Base-by-base conservation (phyloP, 2,888 invertebrate genomes). In the Dynastes maya region DNA sequence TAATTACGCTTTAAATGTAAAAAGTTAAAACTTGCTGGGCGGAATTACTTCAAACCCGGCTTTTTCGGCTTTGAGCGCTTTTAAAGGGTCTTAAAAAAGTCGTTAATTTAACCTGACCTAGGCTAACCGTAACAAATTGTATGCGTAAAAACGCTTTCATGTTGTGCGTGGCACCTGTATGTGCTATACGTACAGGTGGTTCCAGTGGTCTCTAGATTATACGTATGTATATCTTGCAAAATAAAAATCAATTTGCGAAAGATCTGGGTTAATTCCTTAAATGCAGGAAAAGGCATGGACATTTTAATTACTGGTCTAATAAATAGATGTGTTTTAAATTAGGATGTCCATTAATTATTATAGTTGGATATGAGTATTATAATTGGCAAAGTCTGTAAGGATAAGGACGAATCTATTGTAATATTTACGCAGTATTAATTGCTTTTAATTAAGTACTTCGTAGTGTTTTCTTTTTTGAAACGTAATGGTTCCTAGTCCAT, bases 41-140 rank as follows among this genome's bases (percentile, higher is more conserved):
- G 13, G 16, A 61, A 61, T 61, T 61, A 29, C 29, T 61, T 61
- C 8, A 61, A 61, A 27, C 61, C 11, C 61, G 11, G 3, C 27
- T 22, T 22, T 61, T 0, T 27, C 2, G 11, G 61, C 61, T 61
- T 61, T 61, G 27, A 61, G 22, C 22, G 22, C 61, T 61, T 61
- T 61, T 61, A 61, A 61, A 22, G 22, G 61, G 61, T 61, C 61
- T 16, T 16, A 16, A 22, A 32, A 61, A 29, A 29, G 61, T 61
- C 61, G 29, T 61, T 61, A 61, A 61, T 61, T 61, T 61, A 61
- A 61, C 61, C 22, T 29, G 29, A 61, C 61, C 61, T 61, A 29
- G 27, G 29, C 8, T 63, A 63, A 63, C 9, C 27, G 32, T 32
- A 29, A 9, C 11, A 63, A 63, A 29, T 63, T 11, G 0, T 29